Percentiles rank a stretch among this genome's conserved stretches.
Conservation (phyloP, 2,888 invertebrate genomes). For the Dendrolimus houi region DNA sequence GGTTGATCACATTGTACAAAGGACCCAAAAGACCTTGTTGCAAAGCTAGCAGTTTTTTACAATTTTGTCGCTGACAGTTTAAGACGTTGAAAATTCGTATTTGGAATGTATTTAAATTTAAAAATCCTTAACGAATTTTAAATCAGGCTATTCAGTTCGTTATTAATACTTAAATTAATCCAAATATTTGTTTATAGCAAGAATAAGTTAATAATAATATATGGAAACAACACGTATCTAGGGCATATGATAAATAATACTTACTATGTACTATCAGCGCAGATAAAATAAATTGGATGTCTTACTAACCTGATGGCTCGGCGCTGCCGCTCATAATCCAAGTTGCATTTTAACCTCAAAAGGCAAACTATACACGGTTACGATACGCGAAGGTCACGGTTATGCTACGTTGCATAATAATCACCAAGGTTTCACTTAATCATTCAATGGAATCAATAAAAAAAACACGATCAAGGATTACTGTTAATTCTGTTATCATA, state of each 20-base stretch:
- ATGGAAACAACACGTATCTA: conserved; percentile 35
- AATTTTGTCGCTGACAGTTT: no score
- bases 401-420: conserved; percentile 68
- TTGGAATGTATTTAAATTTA: no score
- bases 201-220: conserved; percentile 14
- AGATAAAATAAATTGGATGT: conserved; percentile 53
- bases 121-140: no score
- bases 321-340: conserved; percentile 70
- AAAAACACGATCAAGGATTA: conserved; percentile 62
- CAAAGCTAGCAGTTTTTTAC: not conserved
- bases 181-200: not conserved
- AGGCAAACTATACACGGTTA: conserved; percentile 65
- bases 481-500: conserved; percentile 71
- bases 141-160: no score
- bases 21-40: not conserved
- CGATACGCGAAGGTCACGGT: conserved; percentile 69
- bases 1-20: not conserved
- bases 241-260: conserved; percentile 54
- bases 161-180: no score
- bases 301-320: conserved; percentile 70
- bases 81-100: no score
- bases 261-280: conserved; percentile 36
- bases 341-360: conserved; percentile 75
- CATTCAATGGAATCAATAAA: conserved; percentile 16
- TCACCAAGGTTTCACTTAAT: conserved; percentile 58